Evolutionary conservation across 2,113 vertebrate genomes (phyloP).

Genomic region (Crypturellus undulatus): DNA sequence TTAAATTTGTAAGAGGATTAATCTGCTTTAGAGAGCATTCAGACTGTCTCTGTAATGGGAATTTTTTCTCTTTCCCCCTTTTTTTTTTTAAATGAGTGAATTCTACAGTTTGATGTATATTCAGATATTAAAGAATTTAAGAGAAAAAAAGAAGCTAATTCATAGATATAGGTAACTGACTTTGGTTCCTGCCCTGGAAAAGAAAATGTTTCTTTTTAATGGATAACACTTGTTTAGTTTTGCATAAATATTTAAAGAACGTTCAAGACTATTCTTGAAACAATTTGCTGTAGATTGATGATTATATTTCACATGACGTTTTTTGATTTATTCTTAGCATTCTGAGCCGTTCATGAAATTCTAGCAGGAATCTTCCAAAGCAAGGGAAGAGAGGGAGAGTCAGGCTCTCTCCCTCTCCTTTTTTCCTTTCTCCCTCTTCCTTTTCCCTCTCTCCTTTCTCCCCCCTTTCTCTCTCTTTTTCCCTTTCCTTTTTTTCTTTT

Average conservation of each 20-base stretch:
- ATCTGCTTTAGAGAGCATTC: constrained; percentile 20
- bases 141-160: neutral
- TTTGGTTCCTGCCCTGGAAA: neutral
- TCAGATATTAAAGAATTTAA: neutral
- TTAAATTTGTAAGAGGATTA: constrained; percentile 53
- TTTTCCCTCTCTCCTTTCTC: no score
- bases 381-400: no score
- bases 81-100: constrained; percentile 1
- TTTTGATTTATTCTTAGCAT: neutral
- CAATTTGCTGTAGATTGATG: neutral
- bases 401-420: no score
- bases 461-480: no score
- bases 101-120: neutral
- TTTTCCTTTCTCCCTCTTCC: no score
- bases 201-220: neutral
- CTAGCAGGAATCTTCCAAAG: neutral
- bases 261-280: neutral
- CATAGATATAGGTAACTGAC: neutral
- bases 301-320: neutral
- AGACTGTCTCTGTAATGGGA: neutral
- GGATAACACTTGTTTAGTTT: neutral
- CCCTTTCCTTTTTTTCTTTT: no score
- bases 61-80: neutral
- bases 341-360: neutral
- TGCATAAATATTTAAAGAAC: neutral